Conservation (phyloP, 2,113 vertebrate genomes). For the Rhinoptilus africanus region DNA sequence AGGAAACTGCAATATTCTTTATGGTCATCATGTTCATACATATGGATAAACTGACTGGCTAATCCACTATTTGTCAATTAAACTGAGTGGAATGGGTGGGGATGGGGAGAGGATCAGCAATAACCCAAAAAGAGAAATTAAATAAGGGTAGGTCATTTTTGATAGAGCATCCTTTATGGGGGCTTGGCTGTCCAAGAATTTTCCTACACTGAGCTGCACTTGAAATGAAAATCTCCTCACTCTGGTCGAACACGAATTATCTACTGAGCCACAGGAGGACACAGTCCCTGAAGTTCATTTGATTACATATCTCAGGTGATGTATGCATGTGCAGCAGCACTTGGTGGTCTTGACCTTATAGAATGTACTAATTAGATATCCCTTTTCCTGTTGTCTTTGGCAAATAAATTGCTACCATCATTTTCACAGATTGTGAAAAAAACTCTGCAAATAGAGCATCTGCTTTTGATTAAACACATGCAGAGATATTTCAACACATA, state of each 20-base stretch:
- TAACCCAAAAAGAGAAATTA: neutral
- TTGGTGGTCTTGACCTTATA: neutral
- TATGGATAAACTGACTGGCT: neutral
- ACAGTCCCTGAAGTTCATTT: neutral
- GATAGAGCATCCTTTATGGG: neutral
- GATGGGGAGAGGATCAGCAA: neutral
- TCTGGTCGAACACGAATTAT: neutral
- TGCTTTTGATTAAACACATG: slow-evolving; percentile 42
- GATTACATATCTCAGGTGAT: neutral
- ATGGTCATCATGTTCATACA: neutral
- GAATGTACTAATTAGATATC: neutral
- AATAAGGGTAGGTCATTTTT: neutral
- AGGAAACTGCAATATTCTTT: neutral
- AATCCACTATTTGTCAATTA: neutral
- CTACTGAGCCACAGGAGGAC: neutral
- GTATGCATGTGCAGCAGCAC: neutral
- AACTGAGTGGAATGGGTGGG: neutral
- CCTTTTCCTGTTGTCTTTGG: neutral
- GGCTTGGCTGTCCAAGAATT: neutral
- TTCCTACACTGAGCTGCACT: neutral
- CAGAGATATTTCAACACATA: neutral
- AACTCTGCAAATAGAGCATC: neutral
- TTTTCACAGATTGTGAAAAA: neutral
- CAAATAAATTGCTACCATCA: neutral
- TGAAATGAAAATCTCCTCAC: neutral